Evolutionary conservation across 2,113 vertebrate species (phyloP), one percentile per base, ranked within the genome.

Genomic region (Tetrax tetrax): DNA sequence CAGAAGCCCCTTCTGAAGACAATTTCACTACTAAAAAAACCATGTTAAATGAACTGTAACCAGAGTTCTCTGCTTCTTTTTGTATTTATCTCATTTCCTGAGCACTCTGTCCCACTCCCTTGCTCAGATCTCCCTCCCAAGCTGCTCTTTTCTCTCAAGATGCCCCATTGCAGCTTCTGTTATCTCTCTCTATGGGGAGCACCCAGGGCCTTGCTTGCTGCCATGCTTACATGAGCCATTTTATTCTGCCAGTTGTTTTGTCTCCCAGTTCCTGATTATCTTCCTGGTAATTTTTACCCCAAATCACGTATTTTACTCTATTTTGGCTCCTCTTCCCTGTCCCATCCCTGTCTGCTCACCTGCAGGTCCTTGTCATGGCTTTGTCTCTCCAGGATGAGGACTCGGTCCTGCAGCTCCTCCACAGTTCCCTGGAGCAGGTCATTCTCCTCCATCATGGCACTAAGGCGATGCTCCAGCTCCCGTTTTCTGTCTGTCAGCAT

Each of bases 401-500:
- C 98, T 75, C 98, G 98, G 94, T 99, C 99, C 95, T 99, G 98
- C 82, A 99, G 98, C 76, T 99, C 98, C 59, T 99, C 99, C 96
- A 99, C 98, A 0, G 99, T 98, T 53, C 98, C 98, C 95, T 99
- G 99, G 80, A 99, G 98, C 92, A 99, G 97, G 94, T 99, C 98
- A 0, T 99, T 99, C 89, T 99, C 99, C 97, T 99, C 98, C 87
- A 99, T 98, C 94, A 98, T 98, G 85, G 98, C 97, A 20, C 98
- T 98, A 69, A 99, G 98, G 33, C 98, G 98, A n/a, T 97, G 98
- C 91, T 99, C 99, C 95, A 99, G 97, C 96, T 99, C 99, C 91
- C 98, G 98, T 97, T 99, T 99, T 92, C 98, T 98, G 95, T 99
- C 99, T 0, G 99, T 99, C 96, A 99, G 98, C 99, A 99, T 99